phyloP scores from a whole-genome alignment of 2,797 vertebrate species.

The Pangasius krempfi region DNA sequence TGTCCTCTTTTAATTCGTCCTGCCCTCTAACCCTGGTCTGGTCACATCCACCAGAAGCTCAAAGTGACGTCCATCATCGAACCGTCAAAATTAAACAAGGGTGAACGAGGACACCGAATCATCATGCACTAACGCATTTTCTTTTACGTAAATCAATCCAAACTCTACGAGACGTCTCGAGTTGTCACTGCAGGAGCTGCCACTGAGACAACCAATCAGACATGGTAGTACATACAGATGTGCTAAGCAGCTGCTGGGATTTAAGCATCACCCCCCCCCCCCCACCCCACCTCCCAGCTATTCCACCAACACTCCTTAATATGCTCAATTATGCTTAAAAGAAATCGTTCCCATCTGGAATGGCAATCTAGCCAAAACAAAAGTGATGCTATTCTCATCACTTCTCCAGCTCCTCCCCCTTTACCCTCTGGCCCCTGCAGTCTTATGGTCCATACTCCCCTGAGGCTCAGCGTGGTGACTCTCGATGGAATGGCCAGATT shows the following conservation, averaged over 20 bases:
- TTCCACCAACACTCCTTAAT: conserved; percentile 37
- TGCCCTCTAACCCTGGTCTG: conserved; percentile 46
- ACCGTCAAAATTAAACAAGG: conserved; percentile 11
- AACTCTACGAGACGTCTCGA: not conserved
- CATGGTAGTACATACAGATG: conserved; percentile 49
- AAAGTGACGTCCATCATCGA: conserved; percentile 30
- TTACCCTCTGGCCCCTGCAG: conserved; percentile 47
- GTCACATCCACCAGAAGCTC: conserved; percentile 41
- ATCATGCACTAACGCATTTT: not conserved
- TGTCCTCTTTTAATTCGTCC: conserved; percentile 69
- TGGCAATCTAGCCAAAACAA: conserved; percentile 53
- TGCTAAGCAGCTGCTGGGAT: conserved; percentile 39
- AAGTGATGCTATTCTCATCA: conserved; percentile 69
- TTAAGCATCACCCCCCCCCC: conserved; percentile 12
- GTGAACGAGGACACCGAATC: not conserved
- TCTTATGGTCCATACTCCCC: conserved; percentile 48
- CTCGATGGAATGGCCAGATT: conserved; percentile 47
- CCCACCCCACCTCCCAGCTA: conserved; percentile 12
- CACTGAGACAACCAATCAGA: conserved; percentile 26
- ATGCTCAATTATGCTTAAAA: conserved; percentile 40
- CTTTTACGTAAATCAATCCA: not conserved
- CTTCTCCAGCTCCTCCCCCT: conserved; percentile 58
- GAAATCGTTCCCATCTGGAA: conserved; percentile 52
- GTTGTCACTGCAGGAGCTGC: conserved; percentile 33
- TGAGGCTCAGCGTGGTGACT: conserved; percentile 44